Percentiles rank a stretch among this genome's conserved stretches.
Conservation (phyloP, 2,888 invertebrate species). For the Epirrhoe tristata region DNA sequence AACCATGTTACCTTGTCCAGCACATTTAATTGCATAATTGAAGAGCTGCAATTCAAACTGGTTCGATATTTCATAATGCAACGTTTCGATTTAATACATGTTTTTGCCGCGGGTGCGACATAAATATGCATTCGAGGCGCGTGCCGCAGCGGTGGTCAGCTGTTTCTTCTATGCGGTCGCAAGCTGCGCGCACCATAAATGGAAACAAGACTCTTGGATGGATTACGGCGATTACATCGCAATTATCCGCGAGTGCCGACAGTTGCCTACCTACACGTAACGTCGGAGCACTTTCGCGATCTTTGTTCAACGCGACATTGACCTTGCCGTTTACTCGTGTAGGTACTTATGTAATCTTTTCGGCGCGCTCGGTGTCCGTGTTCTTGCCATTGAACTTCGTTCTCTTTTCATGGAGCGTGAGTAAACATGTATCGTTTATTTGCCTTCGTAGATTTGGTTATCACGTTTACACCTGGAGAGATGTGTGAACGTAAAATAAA, state of each 20-base stretch:
- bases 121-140: constrained; percentile 81
- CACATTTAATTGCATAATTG: constrained; percentile 65
- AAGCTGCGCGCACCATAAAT: constrained; percentile 81
- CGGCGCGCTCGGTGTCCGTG: constrained; percentile 61
- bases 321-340: constrained; percentile 62
- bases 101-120: constrained; percentile 74
- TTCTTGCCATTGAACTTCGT: constrained; percentile 70
- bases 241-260: constrained; percentile 74
- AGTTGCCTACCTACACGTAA: constrained; percentile 59
- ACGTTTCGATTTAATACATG: constrained; percentile 73
- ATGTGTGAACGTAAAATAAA: constrained; percentile 48
- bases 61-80: constrained; percentile 72
- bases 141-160: constrained; percentile 79
- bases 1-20: too few species aligned
- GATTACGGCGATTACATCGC: constrained; percentile 83
- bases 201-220: constrained; percentile 79
- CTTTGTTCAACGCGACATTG: constrained; percentile 80
- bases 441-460: constrained; percentile 56
- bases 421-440: constrained; percentile 61
- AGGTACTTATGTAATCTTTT: constrained; percentile 70
- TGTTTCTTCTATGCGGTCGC: constrained; percentile 81
- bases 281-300: constrained; percentile 81
- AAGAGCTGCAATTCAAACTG: constrained; percentile 69
- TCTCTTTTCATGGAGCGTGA: constrained; percentile 55
- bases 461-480: constrained; percentile 55